A percentile compares a stretch with the other conserved stretches of the same genome.
These are phyloP conservation scores for zebrafish (Danio rerio) DNA, from an alignment of 2,113 vertebrate genomes.

Conservation along the genomic window DNA sequence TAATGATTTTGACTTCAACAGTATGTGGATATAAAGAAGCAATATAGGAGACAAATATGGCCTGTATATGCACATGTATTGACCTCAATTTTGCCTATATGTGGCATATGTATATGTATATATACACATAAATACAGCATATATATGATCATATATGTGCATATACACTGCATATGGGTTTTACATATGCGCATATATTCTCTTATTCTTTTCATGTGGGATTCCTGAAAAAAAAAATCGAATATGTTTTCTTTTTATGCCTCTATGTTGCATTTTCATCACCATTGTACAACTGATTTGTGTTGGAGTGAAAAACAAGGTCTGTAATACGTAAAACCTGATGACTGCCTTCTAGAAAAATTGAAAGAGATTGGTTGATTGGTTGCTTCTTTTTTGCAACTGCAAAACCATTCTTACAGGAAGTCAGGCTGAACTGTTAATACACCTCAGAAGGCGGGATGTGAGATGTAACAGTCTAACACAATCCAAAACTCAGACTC, in stretches of 20 bases:
- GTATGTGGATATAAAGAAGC: too few relatives aligned
- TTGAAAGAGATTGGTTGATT: constrained; percentile 5
- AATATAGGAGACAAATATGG: too few relatives aligned
- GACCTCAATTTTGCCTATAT: too few relatives aligned
- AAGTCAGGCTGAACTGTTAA: constrained; percentile 36
- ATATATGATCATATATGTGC: too few relatives aligned
- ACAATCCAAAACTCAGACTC: constrained; percentile 45
- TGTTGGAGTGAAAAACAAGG: background rate
- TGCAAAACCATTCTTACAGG: background rate
- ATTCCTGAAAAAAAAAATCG: too few relatives aligned
- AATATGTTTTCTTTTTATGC: background rate
- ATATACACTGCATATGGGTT: too few relatives aligned
- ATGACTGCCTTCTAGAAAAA: constrained; percentile 4
- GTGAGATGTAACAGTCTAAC: constrained; percentile 41
- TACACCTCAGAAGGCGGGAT: constrained; percentile 21
- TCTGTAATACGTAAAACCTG: constrained; percentile 1
- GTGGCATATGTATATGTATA: too few relatives aligned
- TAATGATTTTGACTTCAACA: too few relatives aligned
- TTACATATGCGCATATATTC: too few relatives aligned
- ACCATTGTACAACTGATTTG: background rate
- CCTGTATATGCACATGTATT: too few relatives aligned
- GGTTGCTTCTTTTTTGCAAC: constrained; percentile 27
- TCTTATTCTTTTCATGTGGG: too few relatives aligned
- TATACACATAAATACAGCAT: too few relatives aligned
- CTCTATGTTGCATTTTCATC: constrained; percentile 18